These are phyloP conservation scores for Felis chaus DNA, from an alignment of 2,113 vertebrate genomes.

Conservation along the genomic window DNA sequence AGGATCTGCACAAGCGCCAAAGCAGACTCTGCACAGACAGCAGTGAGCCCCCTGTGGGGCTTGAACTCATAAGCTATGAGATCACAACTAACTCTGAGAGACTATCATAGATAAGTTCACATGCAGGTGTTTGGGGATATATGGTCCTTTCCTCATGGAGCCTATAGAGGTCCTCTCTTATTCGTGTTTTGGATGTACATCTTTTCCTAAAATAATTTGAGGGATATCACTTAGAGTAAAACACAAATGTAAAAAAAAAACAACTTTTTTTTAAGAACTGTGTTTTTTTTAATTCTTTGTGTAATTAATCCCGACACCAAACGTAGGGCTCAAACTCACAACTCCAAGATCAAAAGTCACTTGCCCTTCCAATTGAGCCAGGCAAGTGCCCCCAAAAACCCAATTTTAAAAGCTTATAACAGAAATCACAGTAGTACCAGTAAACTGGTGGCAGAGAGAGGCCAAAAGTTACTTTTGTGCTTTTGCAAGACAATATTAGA, in stretches of 20 bases:
- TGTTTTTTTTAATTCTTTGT: background rate
- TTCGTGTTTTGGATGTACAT: background rate
- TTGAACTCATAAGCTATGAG: no score
- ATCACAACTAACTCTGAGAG: background rate
- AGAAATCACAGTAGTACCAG: background rate
- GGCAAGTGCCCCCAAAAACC: background rate
- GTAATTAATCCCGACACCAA: background rate
- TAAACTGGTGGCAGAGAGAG: background rate
- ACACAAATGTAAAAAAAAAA: background rate
- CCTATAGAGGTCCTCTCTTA: background rate
- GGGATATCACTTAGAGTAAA: background rate
- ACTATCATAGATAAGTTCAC: background rate
- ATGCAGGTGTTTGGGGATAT: background rate
- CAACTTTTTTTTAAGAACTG: background rate
- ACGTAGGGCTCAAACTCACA: background rate
- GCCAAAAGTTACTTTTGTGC: background rate
- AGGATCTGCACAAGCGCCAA: no score
- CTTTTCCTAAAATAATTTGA: constrained; percentile 26
- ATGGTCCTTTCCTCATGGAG: background rate
- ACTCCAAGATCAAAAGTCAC: background rate
- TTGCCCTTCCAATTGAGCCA: background rate
- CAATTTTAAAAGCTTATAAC: background rate
- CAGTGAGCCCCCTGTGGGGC: no score
- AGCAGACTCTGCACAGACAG: no score
- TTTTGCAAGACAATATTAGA: background rate